Percentiles rank a stretch among this genome's conserved stretches.
These are phyloP conservation scores for Argya squamiceps DNA, from an alignment of 2,797 vertebrate species.

Conservation along the genomic window DNA sequence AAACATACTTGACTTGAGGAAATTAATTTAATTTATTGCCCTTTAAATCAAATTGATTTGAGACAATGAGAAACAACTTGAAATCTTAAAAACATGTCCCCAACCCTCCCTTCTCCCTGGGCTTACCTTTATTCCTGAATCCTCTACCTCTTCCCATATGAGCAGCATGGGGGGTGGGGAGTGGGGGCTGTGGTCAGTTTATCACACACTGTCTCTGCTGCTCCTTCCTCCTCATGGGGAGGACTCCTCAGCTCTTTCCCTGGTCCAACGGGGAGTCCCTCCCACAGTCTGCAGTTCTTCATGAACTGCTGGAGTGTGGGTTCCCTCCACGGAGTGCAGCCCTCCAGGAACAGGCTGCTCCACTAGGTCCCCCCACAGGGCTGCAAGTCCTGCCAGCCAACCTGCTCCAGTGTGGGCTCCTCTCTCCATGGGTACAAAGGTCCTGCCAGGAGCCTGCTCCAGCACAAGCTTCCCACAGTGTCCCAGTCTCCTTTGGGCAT, in stretches of 20 bases:
- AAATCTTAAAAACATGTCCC: neutral
- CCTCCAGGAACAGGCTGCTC: neutral
- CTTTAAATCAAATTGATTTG: neutral
- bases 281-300: neutral
- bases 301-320: rapidly evolving
- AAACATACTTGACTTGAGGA: neutral
- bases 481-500: neutral
- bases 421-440: neutral
- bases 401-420: neutral
- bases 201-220: rapidly evolving
- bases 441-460: neutral
- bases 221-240: neutral
- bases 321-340: rapidly evolving
- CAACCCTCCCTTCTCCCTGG: neutral
- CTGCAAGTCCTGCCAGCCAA: neutral
- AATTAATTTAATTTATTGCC: neutral
- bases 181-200: neutral
- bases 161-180: neutral
- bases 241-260: neutral
- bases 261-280: neutral
- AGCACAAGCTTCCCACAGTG: neutral
- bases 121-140: neutral
- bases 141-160: neutral
- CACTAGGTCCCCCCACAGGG: rapidly evolving
- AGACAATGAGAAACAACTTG: neutral